phyloP scores from a whole-genome alignment of 2,888 invertebrate genomes.

The Hanleya hanleyi region DNA sequence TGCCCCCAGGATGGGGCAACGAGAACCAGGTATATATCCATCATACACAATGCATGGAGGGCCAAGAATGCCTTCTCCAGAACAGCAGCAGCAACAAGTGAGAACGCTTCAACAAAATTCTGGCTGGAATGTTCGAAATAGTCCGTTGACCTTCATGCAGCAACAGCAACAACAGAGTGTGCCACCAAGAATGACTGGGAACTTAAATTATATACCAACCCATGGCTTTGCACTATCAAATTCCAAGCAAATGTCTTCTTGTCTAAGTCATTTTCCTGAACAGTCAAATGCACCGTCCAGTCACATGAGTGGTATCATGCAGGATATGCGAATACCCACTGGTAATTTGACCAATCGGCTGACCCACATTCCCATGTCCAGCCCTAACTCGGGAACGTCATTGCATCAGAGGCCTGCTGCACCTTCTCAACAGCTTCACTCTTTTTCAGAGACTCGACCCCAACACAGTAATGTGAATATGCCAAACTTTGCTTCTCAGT shows the following conservation, averaged over 20 bases:
- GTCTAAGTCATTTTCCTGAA: background rate
- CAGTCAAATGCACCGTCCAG: background rate
- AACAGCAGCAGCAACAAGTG: constrained; percentile 46
- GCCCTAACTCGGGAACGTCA: background rate
- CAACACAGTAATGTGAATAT: background rate
- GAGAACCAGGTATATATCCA: constrained; percentile 4
- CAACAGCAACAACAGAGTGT: constrained; percentile 35
- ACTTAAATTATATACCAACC: too few relatives aligned
- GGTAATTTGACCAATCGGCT: background rate
- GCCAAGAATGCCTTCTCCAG: constrained; percentile 48
- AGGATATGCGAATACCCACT: background rate
- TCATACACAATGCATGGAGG: constrained; percentile 18
- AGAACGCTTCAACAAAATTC: constrained; percentile 38
- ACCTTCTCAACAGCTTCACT: background rate
- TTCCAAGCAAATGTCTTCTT: background rate
- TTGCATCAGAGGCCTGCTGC: background rate
- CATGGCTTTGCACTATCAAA: constrained; percentile 35
- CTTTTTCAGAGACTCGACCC: background rate
- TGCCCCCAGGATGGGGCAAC: constrained; percentile 39
- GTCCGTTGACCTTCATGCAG: constrained; percentile 34
- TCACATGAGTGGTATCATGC: background rate
- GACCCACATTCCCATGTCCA: constrained; percentile 7
- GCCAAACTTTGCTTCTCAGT: background rate
- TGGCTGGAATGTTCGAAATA: constrained; percentile 44
- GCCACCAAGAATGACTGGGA: too few relatives aligned